A percentile compares a stretch with the other conserved stretches of the same genome.
phyloP scores from a whole-genome alignment of 2,113 vertebrate species.

The Hipposideros armiger region DNA sequence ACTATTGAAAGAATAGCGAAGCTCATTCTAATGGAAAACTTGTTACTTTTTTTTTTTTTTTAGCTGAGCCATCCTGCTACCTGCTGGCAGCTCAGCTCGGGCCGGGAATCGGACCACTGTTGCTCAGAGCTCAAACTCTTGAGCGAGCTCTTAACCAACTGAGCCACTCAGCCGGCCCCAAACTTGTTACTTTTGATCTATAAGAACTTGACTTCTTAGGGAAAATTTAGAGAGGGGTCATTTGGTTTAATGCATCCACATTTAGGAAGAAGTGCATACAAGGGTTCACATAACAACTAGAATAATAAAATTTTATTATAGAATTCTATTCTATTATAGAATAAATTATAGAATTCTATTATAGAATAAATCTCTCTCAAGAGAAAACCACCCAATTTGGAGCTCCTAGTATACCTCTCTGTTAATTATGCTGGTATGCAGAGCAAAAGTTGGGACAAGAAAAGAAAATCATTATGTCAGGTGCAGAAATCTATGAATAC shows the following conservation, averaged over 20 bases:
- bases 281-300: background rate
- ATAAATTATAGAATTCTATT: too few relatives aligned
- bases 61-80: too few relatives aligned
- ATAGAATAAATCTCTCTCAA: background rate
- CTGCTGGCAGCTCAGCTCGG: too few relatives aligned
- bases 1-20: conserved; percentile 1
- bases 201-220: background rate
- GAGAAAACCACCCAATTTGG: conserved; percentile 9
- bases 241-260: background rate
- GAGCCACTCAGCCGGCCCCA: background rate
- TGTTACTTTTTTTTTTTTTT: background rate
- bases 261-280: background rate
- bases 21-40: background rate
- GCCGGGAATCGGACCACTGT: too few relatives aligned
- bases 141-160: too few relatives aligned
- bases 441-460: conserved; percentile 13
- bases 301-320: too few relatives aligned
- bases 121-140: too few relatives aligned
- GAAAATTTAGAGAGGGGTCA: conserved; percentile 4
- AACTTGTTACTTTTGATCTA: background rate
- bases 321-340: too few relatives aligned
- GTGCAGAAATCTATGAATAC: background rate
- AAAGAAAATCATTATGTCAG: background rate
- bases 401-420: background rate
- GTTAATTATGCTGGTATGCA: background rate